Evolutionary conservation across 2,113 vertebrate genomes (phyloP).

Genomic region (Malaclemys terrapin): DNA sequence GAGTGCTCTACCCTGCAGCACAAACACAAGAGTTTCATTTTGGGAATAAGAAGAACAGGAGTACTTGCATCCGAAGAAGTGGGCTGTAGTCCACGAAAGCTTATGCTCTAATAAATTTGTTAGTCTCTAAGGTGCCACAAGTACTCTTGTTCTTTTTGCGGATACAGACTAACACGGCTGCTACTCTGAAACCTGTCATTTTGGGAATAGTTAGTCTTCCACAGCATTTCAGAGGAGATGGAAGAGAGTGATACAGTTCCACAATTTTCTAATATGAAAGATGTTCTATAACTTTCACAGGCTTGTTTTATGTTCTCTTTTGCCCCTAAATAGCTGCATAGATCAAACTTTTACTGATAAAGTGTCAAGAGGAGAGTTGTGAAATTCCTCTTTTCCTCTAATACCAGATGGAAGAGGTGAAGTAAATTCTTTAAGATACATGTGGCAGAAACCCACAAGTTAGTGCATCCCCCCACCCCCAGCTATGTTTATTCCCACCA

Average conservation of each 20-base stretch:
- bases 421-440: background rate
- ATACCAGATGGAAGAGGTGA: background rate
- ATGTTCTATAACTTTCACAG: background rate
- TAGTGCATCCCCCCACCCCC: no score
- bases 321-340: background rate
- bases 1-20: conserved; percentile 76
- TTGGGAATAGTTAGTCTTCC: no score
- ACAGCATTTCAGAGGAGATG: background rate
- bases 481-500: background rate
- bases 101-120: no score
- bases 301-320: background rate
- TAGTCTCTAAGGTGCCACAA: no score
- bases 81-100: no score
- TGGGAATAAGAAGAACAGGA: no score
- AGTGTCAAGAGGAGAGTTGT: background rate
- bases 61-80: no score
- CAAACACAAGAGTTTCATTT: background rate
- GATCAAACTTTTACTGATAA: background rate
- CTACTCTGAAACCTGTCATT: no score
- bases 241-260: background rate
- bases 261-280: background rate
- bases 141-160: no score
- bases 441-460: background rate
- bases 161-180: no score
- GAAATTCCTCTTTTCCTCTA: background rate